phyloP scores from a whole-genome alignment of 2,797 vertebrate genomes.

The Sebastes nivosus region DNA sequence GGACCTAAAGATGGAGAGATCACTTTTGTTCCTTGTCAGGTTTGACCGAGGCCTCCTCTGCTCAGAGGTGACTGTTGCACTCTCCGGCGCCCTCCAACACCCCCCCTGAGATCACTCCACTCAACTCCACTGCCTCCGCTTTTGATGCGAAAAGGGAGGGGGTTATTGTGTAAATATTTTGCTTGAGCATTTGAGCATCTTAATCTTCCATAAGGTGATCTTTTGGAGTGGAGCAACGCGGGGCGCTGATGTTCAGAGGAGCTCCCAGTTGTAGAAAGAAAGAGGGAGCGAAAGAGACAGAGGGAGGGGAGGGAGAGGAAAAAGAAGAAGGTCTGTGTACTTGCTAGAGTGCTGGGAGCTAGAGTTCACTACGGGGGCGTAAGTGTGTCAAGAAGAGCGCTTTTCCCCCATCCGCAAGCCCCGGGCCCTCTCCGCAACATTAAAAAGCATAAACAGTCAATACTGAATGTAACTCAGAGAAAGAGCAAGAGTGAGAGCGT shows the following conservation, averaged over 20 bases:
- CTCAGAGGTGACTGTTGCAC: constrained; percentile 77
- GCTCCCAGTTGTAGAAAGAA: constrained; percentile 81
- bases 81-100: constrained; percentile 68
- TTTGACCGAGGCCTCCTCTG: constrained; percentile 73
- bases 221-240: constrained; percentile 78
- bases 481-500: constrained; percentile 77
- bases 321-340: constrained; percentile 84
- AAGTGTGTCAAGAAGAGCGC: constrained; percentile 87
- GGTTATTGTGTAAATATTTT: constrained; percentile 83
- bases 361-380: constrained; percentile 88
- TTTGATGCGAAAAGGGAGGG: constrained; percentile 68
- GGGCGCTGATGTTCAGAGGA: constrained; percentile 82
- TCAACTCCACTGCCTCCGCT: constrained; percentile 65
- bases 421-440: constrained; percentile 85
- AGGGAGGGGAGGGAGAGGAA: constrained; percentile 71
- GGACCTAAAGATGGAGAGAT: constrained; percentile 72
- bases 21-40: constrained; percentile 73
- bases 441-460: constrained; percentile 89
- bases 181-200: constrained; percentile 81
- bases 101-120: constrained; percentile 67
- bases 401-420: constrained; percentile 85
- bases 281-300: constrained; percentile 75
- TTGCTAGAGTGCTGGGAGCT: constrained; percentile 85
- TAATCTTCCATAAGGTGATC: constrained; percentile 85
- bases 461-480: constrained; percentile 85